Evolutionary conservation across 2,797 vertebrate genomes (phyloP).

Genomic region (Eulemur coronatus): DNA sequence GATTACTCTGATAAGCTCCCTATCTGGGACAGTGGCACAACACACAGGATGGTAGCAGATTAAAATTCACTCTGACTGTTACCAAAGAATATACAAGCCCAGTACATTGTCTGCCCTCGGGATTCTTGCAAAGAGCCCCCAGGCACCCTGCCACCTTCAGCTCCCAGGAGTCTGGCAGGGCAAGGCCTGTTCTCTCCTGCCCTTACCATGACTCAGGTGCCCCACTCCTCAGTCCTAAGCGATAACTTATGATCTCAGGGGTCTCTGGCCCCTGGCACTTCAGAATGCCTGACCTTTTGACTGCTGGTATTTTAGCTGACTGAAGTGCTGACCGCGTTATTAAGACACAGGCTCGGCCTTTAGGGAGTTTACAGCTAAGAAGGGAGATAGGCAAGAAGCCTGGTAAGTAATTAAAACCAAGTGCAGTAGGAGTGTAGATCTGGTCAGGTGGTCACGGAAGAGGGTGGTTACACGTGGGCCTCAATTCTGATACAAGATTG

Average conservation of each 20-base stretch:
- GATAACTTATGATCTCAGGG: background rate
- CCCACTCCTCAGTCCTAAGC: background rate
- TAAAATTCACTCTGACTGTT: constrained; percentile 48
- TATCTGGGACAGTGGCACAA: constrained; percentile 63
- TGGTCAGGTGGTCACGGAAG: background rate
- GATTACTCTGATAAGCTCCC: constrained; percentile 66
- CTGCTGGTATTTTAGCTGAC: background rate
- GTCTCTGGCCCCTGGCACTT: background rate
- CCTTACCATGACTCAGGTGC: background rate
- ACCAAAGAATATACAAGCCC: background rate
- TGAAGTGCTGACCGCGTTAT: background rate
- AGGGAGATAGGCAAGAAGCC: background rate
- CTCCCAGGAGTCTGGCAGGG: background rate
- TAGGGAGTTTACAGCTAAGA: background rate
- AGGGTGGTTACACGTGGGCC: background rate
- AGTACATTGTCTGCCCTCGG: constrained; percentile 2
- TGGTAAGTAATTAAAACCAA: background rate
- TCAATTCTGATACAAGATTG: background rate
- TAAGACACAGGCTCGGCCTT: background rate
- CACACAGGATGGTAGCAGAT: constrained; percentile 26
- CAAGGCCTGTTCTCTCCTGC: background rate
- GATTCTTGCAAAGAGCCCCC: background rate
- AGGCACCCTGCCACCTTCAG: background rate
- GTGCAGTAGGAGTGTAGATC: too few relatives aligned
- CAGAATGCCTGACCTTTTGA: background rate